Conservation (phyloP, 2,113 vertebrate species). For the Ctenodactylus gundi region DNA sequence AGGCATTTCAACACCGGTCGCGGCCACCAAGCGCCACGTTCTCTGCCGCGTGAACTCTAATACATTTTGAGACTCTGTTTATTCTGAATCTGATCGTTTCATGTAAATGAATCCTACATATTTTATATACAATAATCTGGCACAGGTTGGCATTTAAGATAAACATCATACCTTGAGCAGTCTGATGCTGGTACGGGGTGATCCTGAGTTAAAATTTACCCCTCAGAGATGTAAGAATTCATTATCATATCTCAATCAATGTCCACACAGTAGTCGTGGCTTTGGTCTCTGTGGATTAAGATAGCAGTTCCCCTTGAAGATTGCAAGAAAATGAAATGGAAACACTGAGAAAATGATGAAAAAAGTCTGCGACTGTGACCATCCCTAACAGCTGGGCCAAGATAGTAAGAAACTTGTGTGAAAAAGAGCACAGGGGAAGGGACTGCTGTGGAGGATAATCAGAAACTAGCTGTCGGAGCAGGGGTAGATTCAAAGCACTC, state of each 20-base stretch:
- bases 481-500: background rate
- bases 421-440: background rate
- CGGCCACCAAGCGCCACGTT: constrained; percentile 54
- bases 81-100: constrained; percentile 51
- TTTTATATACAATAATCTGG: constrained; percentile 19
- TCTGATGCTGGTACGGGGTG: constrained; percentile 28
- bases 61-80: constrained; percentile 60
- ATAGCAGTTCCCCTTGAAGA: constrained; percentile 70
- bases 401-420: background rate
- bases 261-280: constrained; percentile 60
- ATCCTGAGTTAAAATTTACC: constrained; percentile 36
- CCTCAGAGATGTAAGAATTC: constrained; percentile 34
- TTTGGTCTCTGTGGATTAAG: constrained; percentile 73
- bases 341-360: constrained; percentile 50
- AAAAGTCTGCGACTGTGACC: background rate
- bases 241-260: constrained; percentile 65
- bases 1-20: constrained; percentile 67
- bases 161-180: background rate
- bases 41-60: constrained; percentile 74
- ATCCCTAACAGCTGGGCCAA: background rate
- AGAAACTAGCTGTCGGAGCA: too few relatives aligned
- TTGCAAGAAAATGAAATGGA: constrained; percentile 72
- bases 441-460: background rate
- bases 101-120: constrained; percentile 65
- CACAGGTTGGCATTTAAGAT: background rate